Percentiles rank a stretch among this genome's conserved stretches.
Conservation (phyloP, 2,113 vertebrate genomes). For the Channa maculata region DNA sequence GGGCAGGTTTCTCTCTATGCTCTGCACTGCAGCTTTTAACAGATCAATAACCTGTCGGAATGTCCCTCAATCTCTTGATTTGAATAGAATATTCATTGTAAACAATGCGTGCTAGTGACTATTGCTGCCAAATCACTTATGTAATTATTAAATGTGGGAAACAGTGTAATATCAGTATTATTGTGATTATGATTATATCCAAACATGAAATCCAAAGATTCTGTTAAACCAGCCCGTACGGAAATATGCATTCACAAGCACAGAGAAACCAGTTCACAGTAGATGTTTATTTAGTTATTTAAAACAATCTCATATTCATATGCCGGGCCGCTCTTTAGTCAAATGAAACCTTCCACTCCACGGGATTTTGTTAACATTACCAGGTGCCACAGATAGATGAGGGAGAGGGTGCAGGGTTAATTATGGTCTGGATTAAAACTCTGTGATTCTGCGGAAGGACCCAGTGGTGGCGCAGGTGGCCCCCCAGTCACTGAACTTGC, state of each 20-base stretch:
- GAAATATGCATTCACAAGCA: slow-evolving; percentile 46
- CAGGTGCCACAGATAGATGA: slow-evolving; percentile 26
- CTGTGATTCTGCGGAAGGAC: slow-evolving; percentile 75
- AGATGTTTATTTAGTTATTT: slow-evolving; percentile 56
- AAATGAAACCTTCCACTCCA: slow-evolving; percentile 4
- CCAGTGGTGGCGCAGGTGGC: slow-evolving; percentile 72
- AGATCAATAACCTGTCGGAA: too few relatives aligned
- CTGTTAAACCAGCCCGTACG: neutral
- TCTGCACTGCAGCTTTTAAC: too few relatives aligned
- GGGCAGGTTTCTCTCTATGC: too few relatives aligned
- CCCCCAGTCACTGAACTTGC: slow-evolving; percentile 76
- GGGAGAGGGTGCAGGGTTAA: neutral
- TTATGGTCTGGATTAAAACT: slow-evolving; percentile 61
- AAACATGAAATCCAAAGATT: too few relatives aligned
- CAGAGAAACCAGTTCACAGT: slow-evolving; percentile 36
- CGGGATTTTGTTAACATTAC: slow-evolving; percentile 22
- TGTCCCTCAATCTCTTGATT: too few relatives aligned
- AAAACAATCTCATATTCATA: slow-evolving; percentile 20
- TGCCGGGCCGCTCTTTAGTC: neutral
- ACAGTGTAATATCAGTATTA: neutral
- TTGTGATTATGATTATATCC: too few relatives aligned
- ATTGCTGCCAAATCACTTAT: too few relatives aligned
- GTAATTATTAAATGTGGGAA: neutral
- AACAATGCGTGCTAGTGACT: too few relatives aligned
- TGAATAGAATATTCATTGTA: too few relatives aligned